phyloP scores from a whole-genome alignment of 2,797 vertebrate species.

The Myripristis jacobus region DNA sequence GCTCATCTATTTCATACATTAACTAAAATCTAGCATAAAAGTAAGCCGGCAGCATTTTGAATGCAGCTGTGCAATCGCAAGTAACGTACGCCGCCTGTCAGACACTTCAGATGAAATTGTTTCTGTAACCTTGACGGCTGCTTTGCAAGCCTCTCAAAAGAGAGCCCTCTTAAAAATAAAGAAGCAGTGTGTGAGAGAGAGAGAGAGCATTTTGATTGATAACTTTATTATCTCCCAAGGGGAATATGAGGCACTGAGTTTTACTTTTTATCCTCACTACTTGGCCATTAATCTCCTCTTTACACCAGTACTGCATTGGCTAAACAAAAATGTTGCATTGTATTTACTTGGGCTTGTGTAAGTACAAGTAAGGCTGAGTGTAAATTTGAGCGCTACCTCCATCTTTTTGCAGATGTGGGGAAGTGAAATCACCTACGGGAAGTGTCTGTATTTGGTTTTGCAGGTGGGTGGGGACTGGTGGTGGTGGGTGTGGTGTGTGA shows the following conservation, averaged over 20 bases:
- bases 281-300: slow-evolving; percentile 25
- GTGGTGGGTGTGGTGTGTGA: too few species aligned
- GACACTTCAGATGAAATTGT: neutral
- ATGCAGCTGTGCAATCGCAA: neutral
- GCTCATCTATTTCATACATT: neutral
- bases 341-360: slow-evolving; percentile 16
- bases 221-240: slow-evolving; percentile 7
- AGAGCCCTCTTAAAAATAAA: neutral
- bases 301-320: neutral
- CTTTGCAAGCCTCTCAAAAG: slow-evolving; percentile 1
- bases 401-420: slow-evolving; percentile 9
- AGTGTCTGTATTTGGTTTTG: slow-evolving; percentile 28
- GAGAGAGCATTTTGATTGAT: slow-evolving; percentile 19
- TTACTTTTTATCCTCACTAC: neutral
- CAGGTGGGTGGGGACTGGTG: slow-evolving; percentile 36
- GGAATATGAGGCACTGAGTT: neutral
- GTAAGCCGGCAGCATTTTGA: neutral
- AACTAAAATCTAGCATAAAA: slow-evolving; percentile 5
- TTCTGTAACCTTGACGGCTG: neutral
- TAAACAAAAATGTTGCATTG: neutral
- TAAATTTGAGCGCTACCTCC: slow-evolving; percentile 1
- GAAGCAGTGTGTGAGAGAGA: neutral
- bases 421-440: slow-evolving; percentile 61
- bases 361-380: slow-evolving; percentile 1
- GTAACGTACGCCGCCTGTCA: neutral